phyloP scores from a whole-genome alignment of 2,888 invertebrate species.

The Aphodius sticticus region DNA sequence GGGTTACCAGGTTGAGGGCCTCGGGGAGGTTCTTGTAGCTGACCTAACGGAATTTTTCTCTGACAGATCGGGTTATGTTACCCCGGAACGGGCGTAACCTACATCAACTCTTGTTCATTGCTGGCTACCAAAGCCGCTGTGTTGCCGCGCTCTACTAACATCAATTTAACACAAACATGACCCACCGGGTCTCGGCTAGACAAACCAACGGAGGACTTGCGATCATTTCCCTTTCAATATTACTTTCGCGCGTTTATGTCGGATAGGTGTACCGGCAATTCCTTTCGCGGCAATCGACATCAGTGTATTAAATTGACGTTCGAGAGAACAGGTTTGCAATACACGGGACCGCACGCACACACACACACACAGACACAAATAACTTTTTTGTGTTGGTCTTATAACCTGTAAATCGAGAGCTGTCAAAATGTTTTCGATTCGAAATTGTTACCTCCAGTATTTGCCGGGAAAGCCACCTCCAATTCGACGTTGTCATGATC shows the following conservation, averaged over 20 bases:
- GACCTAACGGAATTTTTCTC: slow-evolving; percentile 30
- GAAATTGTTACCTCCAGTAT: slow-evolving; percentile 65
- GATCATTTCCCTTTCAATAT: slow-evolving; percentile 11
- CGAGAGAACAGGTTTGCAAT: slow-evolving; percentile 42
- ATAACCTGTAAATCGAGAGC: slow-evolving; percentile 41
- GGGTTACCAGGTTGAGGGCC: slow-evolving; percentile 45
- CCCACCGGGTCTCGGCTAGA: slow-evolving; percentile 9
- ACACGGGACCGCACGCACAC: slow-evolving; percentile 27
- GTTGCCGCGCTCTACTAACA: slow-evolving; percentile 47
- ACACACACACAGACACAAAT: slow-evolving; percentile 32
- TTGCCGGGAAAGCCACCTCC: slow-evolving; percentile 70
- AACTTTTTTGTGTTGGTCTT: slow-evolving; percentile 30
- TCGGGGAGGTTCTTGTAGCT: neutral
- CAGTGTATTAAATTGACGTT: slow-evolving; percentile 38
- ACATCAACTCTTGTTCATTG: slow-evolving; percentile 50
- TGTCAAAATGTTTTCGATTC: slow-evolving; percentile 28
- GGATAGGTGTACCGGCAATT: neutral
- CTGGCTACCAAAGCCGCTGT: slow-evolving; percentile 41
- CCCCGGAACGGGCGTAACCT: slow-evolving; percentile 54
- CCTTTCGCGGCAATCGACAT: neutral
- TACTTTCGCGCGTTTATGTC: slow-evolving; percentile 13
- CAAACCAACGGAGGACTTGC: slow-evolving; percentile 9
- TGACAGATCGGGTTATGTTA: slow-evolving; percentile 36
- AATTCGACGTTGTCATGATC: slow-evolving; percentile 68
- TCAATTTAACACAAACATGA: slow-evolving; percentile 4